Base-by-base conservation (phyloP, 2,888 invertebrate species). In the Tenthredo distinguenda region DNA sequence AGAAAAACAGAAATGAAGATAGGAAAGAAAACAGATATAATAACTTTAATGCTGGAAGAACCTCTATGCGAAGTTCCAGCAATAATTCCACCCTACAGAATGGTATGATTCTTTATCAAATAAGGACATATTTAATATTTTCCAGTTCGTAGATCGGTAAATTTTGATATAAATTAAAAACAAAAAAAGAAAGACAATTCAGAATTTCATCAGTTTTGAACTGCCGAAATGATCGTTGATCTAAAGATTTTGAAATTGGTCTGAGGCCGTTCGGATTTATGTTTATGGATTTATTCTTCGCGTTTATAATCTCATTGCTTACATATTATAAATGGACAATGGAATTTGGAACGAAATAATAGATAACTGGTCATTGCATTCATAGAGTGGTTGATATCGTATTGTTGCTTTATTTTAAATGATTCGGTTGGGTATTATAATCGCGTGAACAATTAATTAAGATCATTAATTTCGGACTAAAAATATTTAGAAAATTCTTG, bases 401-500 rank as follows among this genome's bases (percentile, higher is more conserved):
- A 26, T 62, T 62, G 12, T 62, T 62, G 10, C 26, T 21, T 26
- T 62, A 10, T 62, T 62, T 26, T 7, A n/a, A 26, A 62, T 62
- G n/a, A 26, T 62, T 21, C 62, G 18, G 18, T 55, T 50, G 6
- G 50, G 62, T 62, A 62, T 62, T 50, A 26, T 4, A 18, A 68
- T 65, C 65, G 65, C 65, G 65, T 12, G 31, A 65, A 10, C 10
- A 26, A 26, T 21, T 58, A 21, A 18, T 68, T 18, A 68, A 12
- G 34, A 68, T 68, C 6, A 34, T 26, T 62, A 10, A 68, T 68
- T 34, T 12, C 34, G 68, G 34, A 34, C 4, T 0, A 15, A 18
- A 34, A 68, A 68, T 55, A 12, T 77, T 77, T 3, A 77, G 68
- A 71, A 31, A 47, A 68, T 71, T 83, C 83, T 0, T 81, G 81